Conservation (phyloP, 1,140 invertebrate genomes). For the Marisa cornuarietis region DNA sequence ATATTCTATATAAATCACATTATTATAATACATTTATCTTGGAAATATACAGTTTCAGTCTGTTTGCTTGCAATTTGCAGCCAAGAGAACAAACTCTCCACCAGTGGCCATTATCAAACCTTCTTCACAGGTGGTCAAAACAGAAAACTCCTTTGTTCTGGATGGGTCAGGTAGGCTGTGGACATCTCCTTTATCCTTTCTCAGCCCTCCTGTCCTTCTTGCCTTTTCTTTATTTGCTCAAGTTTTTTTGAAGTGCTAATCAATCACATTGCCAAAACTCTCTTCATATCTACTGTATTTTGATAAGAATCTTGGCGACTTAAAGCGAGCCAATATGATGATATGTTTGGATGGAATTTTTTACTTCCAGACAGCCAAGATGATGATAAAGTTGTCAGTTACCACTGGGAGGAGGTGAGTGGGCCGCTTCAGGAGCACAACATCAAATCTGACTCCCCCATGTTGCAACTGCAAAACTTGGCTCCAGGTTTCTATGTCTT, state of each 20-base stretch:
- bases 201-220: not conserved
- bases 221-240: not conserved
- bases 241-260: not conserved
- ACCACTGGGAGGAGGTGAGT: conserved; percentile 91
- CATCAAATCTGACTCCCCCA: conserved; percentile 76
- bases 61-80: conserved; percentile 63
- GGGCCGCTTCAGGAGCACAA: conserved; percentile 88
- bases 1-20: not conserved
- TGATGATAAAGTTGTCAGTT: conserved; percentile 83
- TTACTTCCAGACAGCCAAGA: conserved; percentile 72
- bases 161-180: conserved; percentile 76
- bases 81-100: conserved; percentile 84
- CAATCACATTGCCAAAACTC: not conserved
- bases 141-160: conserved; percentile 89
- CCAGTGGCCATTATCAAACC: conserved; percentile 89
- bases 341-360: too few relatives aligned
- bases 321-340: not conserved
- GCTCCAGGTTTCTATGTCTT: conserved; percentile 92
- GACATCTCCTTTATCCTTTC: not conserved
- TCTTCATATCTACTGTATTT: not conserved
- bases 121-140: conserved; percentile 82
- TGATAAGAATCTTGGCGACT: not conserved
- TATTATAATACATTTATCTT: not conserved
- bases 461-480: conserved; percentile 85
- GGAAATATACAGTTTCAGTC: not conserved